These are phyloP conservation scores for Cyprinodon diabolis DNA, from an alignment of 2,797 vertebrate genomes.

Conservation along the genomic window DNA sequence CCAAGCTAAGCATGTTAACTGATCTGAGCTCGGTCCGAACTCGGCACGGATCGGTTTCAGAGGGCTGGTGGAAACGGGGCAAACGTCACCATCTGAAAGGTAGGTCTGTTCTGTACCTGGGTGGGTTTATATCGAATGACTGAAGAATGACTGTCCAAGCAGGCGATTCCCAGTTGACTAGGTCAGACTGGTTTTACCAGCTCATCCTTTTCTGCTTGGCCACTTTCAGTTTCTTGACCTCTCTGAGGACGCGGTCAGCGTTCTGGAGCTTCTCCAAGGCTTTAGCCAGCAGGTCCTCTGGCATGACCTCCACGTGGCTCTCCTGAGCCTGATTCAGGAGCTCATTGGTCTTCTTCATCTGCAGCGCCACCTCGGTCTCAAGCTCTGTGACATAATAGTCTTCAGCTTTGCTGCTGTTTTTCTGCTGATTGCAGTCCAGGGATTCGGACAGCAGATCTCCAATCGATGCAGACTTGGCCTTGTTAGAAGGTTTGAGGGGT, in stretches of 20 bases:
- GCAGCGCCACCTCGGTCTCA: slow-evolving; percentile 83
- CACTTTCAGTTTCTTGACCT: slow-evolving; percentile 81
- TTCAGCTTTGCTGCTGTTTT: slow-evolving; percentile 8
- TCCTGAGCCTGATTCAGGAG: slow-evolving; percentile 74
- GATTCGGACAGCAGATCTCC: slow-evolving; percentile 82
- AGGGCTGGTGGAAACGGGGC: no score
- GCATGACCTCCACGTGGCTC: slow-evolving; percentile 29
- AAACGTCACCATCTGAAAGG: neutral
- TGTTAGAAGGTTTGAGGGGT: slow-evolving; percentile 53
- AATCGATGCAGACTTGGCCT: slow-evolving; percentile 73
- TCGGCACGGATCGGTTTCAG: no score
- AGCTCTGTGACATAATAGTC: slow-evolving; percentile 74
- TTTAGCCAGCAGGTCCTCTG: slow-evolving; percentile 83
- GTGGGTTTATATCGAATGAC: neutral
- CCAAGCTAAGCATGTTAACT: no score
- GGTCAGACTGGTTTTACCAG: slow-evolving; percentile 62
- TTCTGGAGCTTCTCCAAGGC: slow-evolving; percentile 90
- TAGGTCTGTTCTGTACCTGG: neutral
- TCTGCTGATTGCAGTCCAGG: slow-evolving; percentile 1
- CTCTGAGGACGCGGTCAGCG: slow-evolving; percentile 88
- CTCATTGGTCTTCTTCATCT: slow-evolving; percentile 85
- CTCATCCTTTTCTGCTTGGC: slow-evolving; percentile 69
- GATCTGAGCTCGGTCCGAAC: no score
- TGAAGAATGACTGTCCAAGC: neutral
- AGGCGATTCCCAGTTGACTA: slow-evolving; percentile 6